These are phyloP conservation scores for Drosophila anceps DNA, from an alignment of 2,888 invertebrate genomes.

Conservation along the genomic window DNA sequence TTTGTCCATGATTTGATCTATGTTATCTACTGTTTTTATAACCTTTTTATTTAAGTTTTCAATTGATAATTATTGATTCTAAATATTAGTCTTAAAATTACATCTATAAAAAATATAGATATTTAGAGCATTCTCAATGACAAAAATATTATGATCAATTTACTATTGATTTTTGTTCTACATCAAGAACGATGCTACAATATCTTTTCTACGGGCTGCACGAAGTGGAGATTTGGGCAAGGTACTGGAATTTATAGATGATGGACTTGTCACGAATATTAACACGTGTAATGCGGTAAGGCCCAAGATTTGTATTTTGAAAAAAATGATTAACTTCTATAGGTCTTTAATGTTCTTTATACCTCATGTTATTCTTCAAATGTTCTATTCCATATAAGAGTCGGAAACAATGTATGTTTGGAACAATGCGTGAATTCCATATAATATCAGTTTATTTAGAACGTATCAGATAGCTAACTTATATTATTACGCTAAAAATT, in stretches of 20 bases:
- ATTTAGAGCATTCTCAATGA: not conserved
- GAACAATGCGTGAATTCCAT: not conserved
- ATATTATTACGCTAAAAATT: too few species aligned
- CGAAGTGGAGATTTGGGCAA: slow-evolving; percentile 98
- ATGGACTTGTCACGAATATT: slow-evolving; percentile 95
- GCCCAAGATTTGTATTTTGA: too few species aligned
- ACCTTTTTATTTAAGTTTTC: not conserved
- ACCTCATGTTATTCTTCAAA: too few species aligned
- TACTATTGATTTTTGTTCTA: not conserved
- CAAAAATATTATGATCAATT: not conserved
- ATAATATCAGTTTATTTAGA: not conserved
- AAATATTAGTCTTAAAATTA: not conserved
- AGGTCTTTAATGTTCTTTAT: too few species aligned
- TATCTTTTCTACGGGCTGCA: slow-evolving; percentile 98
- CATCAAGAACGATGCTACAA: slow-evolving; percentile 92
- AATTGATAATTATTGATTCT: not conserved
- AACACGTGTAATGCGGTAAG: slow-evolving; percentile 99
- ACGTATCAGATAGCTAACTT: too few species aligned
- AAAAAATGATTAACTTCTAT: not conserved
- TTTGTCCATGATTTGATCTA: not conserved
- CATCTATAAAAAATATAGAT: not conserved
- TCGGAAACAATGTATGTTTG: too few species aligned
- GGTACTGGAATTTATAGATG: slow-evolving; percentile 96
- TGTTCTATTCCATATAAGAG: too few species aligned
- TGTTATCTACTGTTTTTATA: too few species aligned